Evolutionary conservation across 2,797 vertebrate species (phyloP), one percentile per base, ranked within the genome.

Genomic region (Scolopax rusticola): DNA sequence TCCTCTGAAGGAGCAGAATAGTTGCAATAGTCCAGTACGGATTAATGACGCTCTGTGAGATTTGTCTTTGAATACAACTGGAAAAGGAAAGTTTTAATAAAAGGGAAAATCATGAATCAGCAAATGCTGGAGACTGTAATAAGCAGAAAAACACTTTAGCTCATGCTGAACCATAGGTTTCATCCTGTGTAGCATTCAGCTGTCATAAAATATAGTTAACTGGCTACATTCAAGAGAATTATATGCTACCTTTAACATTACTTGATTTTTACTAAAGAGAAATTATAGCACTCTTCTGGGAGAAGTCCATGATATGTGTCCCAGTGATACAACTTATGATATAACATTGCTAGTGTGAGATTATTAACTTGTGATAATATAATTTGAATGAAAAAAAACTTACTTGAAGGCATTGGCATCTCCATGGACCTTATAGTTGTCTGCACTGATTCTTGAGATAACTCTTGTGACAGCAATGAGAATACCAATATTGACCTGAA

Each of bases 341-440:
- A 43, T 8, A 23, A 45, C 45, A 47, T 1, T 38, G 65, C 32
- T 14, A 8, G 0, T 19, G 60, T 27, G 80, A 56, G 60, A 63
- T 2, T 36, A 60, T 45, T 50, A 64, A 48, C 70, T 4, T 85
- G 25, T 13, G 25, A 8, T 1, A 13, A 36, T 7, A 15, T 2
- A 48, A 41, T n/a, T 71, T 14, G 51, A 89, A n/a, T 32, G 36
- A 13, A 80, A 50, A 73, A 93, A 43, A 36, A 96, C 99, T 99
- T 96, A 99, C 99, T 99, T 99, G 97, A 99, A 98, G 78, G 99
- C 98, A 28, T 99, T 99, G 18, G 99, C 98, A 51, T 99, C 99
- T 65, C 99, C 98, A 0, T 99, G 99, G 60, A 99, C 98, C 97
- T 99, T 99, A 83, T 99, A 99, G 98, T 98, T 99, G 96, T 99